Evolutionary conservation across 53 echinoderm and acorn worm species (phyloP).

Genomic region (Mesocentrotus franciscanus): DNA sequence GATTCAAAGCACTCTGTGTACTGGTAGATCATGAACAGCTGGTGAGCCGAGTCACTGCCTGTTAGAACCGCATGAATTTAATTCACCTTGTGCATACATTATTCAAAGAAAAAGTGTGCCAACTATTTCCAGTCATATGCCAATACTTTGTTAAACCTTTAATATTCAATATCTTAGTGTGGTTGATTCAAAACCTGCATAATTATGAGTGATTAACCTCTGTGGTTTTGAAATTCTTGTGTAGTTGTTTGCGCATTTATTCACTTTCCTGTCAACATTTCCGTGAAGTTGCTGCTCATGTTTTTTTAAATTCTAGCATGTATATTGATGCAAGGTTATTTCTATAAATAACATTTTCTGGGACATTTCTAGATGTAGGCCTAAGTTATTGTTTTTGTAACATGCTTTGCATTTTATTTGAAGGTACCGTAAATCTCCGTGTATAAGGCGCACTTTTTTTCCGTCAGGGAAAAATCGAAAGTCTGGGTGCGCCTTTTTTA

Average conservation of each 20-base stretch:
- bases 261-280: background rate
- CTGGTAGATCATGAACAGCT: constrained; percentile 17
- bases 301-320: background rate
- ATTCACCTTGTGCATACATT: background rate
- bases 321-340: background rate
- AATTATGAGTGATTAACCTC: background rate
- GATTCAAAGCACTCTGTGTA: background rate
- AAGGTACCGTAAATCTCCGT: no score
- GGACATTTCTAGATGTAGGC: no score
- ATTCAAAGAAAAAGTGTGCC: constrained; percentile 2
- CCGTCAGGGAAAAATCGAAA: no score
- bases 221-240: background rate
- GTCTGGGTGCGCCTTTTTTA: no score
- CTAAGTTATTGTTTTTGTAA: no score
- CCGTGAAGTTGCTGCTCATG: background rate
- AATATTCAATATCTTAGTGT: background rate
- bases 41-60: constrained; percentile 37
- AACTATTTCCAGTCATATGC: constrained; percentile 19
- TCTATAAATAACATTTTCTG: background rate
- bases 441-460: no score
- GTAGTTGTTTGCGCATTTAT: background rate
- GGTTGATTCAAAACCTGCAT: background rate
- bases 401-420: no score
- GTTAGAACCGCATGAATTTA: constrained; percentile 6
- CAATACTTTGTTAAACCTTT: background rate